Evolutionary conservation across 1,140 invertebrate genomes (phyloP).

Genomic region (Hydropsyche tenuis): DNA sequence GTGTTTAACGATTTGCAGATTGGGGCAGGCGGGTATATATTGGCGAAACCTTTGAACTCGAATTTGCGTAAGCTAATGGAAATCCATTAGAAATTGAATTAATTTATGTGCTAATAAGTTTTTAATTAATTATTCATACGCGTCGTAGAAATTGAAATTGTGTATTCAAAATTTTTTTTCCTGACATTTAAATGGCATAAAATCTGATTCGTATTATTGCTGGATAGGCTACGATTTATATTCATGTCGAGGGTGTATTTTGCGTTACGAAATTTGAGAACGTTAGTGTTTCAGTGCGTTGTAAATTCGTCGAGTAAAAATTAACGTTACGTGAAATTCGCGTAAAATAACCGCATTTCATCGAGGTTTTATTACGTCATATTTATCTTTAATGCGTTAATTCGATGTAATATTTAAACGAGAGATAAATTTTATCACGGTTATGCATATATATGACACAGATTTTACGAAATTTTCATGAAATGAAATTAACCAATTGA

Average conservation of each 20-base stretch:
- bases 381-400: background rate
- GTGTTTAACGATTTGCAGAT: background rate
- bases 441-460: too few relatives aligned
- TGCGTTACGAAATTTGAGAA: background rate
- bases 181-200: too few relatives aligned
- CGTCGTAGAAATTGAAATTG: too few relatives aligned
- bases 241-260: background rate
- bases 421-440: too few relatives aligned
- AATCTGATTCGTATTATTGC: too few relatives aligned
- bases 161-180: too few relatives aligned
- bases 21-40: background rate
- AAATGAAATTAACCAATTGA: too few relatives aligned
- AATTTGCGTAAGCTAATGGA: conserved; percentile 24
- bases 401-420: too few relatives aligned
- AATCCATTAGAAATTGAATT: conserved; percentile 22
- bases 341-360: background rate
- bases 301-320: background rate
- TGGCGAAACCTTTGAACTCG: conserved; percentile 17
- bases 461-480: too few relatives aligned
- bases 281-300: conserved; percentile 1
- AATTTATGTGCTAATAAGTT: conserved; percentile 18
- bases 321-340: conserved; percentile 3
- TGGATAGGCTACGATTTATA: too few relatives aligned
- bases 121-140: conserved; percentile 24
- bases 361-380: background rate